These are phyloP conservation scores for Ibidorhyncha struthersii DNA, from an alignment of 2,113 vertebrate genomes.

Conservation along the genomic window DNA sequence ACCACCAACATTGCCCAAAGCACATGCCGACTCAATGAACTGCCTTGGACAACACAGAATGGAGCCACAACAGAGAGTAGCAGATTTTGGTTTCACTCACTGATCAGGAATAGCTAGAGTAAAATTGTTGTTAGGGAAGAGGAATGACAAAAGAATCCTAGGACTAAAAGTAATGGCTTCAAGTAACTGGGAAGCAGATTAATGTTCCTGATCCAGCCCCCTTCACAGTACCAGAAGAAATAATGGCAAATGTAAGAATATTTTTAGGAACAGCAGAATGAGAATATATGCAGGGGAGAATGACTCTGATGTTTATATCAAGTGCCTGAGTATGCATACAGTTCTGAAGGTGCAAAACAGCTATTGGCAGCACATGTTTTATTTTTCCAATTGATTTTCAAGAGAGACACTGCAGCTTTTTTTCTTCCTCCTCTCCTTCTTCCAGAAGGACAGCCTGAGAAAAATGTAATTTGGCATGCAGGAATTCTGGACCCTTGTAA, in stretches of 20 bases:
- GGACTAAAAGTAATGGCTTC: not conserved
- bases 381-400: slow-evolving; percentile 30
- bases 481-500: not conserved
- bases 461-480: slow-evolving; percentile 21
- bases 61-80: not conserved
- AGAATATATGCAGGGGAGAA: not conserved
- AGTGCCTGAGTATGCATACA: not conserved
- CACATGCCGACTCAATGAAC: not conserved
- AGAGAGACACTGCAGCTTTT: not conserved
- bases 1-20: not conserved
- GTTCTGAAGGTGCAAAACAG: not conserved
- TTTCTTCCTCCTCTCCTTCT: not conserved
- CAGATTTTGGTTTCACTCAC: not conserved
- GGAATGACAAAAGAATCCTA: not conserved
- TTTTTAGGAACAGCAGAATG: not conserved
- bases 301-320: not conserved
- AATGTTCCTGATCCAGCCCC: not conserved
- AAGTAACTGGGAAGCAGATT: not conserved
- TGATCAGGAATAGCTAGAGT: not conserved
- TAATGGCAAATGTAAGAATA: not conserved
- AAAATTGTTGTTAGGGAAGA: not conserved
- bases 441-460: not conserved
- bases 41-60: not conserved
- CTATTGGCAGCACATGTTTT: not conserved
- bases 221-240: not conserved